Conservation (phyloP, 2,797 vertebrate genomes). For the Vireo griseus region DNA sequence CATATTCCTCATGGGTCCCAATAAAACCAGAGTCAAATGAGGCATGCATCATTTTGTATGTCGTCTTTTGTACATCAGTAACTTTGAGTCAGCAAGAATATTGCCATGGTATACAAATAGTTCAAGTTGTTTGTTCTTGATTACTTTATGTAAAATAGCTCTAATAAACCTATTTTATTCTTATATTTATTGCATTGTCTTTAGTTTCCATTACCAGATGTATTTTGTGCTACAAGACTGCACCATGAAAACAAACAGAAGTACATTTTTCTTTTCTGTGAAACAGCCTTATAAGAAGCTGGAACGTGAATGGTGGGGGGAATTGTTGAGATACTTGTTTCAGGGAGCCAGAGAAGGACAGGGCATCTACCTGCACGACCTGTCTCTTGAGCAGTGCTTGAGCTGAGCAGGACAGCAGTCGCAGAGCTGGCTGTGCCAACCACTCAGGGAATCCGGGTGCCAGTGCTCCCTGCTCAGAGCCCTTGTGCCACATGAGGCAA, state of each 20-base stretch:
- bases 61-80: conserved; percentile 57
- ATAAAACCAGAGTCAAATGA: conserved; percentile 39
- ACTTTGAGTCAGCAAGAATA: conserved; percentile 1
- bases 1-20: conserved; percentile 15
- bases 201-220: background rate
- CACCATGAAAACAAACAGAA: background rate
- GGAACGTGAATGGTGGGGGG: rapidly evolving
- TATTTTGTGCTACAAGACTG: background rate
- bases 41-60: conserved; percentile 54
- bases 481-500: background rate
- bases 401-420: background rate
- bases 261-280: background rate
- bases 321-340: background rate
- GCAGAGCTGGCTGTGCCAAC: background rate
- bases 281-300: background rate
- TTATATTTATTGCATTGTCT: conserved; percentile 39
- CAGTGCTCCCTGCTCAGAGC: background rate
- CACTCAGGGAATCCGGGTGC: background rate
- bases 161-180: conserved; percentile 76
- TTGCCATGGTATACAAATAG: conserved; percentile 29
- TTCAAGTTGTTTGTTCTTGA: conserved; percentile 26
- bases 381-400: background rate
- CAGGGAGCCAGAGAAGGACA: background rate
- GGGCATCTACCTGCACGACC: rapidly evolving
- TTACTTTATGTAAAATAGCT: conserved; percentile 60